A percentile compares a stretch with the other conserved stretches of the same genome.
phyloP scores from a whole-genome alignment of 2,888 invertebrate species.

The Lumbricus terrestris region DNA sequence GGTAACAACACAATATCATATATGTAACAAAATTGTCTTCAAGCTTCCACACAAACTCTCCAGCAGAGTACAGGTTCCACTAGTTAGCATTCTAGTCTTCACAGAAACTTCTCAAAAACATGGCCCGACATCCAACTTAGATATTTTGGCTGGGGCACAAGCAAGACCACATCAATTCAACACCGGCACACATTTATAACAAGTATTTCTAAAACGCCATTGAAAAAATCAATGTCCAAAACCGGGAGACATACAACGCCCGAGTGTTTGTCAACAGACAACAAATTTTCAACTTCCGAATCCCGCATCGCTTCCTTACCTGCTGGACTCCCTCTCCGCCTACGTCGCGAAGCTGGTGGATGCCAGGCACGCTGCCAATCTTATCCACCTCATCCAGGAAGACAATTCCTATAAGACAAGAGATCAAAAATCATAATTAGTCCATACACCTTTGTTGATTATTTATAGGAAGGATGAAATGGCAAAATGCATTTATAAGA shows the following conservation, averaged over 20 bases:
- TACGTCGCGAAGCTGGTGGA: slow-evolving; percentile 89
- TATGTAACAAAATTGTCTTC: background rate
- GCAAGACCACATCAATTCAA: background rate
- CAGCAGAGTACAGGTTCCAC: too few relatives aligned
- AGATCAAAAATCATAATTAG: background rate
- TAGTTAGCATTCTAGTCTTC: too few relatives aligned
- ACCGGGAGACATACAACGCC: background rate
- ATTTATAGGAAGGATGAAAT: too few relatives aligned
- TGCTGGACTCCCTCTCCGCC: slow-evolving; percentile 96
- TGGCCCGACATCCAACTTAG: background rate
- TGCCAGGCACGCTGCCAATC: slow-evolving; percentile 94
- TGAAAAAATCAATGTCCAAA: background rate
- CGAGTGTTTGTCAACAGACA: too few relatives aligned
- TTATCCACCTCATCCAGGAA: slow-evolving; percentile 99
- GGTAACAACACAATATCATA: too few relatives aligned
- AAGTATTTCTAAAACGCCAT: background rate
- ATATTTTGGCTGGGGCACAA: background rate
- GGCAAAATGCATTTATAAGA: too few relatives aligned
- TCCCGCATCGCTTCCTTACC: slow-evolving; percentile 44
- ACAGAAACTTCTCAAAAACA: background rate
- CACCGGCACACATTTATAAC: background rate
- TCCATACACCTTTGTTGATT: too few relatives aligned
- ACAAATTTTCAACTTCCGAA: too few relatives aligned
- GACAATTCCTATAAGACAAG: slow-evolving; percentile 73
- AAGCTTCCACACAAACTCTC: background rate